These are phyloP conservation scores for Bufotes viridis DNA, from an alignment of 2,797 vertebrate species.

Conservation along the genomic window DNA sequence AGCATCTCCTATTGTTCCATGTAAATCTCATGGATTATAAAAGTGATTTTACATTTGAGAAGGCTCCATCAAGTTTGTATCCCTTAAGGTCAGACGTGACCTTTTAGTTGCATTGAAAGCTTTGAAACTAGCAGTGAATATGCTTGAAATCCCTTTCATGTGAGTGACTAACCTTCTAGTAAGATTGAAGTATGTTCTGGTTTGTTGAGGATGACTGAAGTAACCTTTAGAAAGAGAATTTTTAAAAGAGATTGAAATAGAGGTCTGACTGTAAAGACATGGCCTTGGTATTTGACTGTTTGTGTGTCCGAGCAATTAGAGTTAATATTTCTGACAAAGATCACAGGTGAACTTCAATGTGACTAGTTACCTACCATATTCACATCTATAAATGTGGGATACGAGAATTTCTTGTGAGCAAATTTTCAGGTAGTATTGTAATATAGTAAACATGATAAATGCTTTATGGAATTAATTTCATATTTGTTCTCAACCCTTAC, in stretches of 20 bases:
- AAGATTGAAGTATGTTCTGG: constrained; percentile 63
- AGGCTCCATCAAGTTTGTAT: constrained; percentile 62
- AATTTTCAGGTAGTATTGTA: neutral
- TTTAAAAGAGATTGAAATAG: constrained; percentile 53
- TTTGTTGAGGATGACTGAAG: constrained; percentile 59
- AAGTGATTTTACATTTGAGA: constrained; percentile 61
- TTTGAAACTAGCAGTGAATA: constrained; percentile 58
- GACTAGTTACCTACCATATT: constrained; percentile 6
- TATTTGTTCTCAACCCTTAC: neutral
- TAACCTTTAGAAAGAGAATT: constrained; percentile 56
- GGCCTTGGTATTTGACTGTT: constrained; percentile 39
- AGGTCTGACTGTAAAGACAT: constrained; percentile 33
- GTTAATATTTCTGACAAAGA: constrained; percentile 38
- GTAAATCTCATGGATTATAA: constrained; percentile 60
- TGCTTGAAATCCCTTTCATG: constrained; percentile 60
- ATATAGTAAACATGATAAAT: neutral
- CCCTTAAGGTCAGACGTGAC: constrained; percentile 62
- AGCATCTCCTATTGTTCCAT: constrained; percentile 55
- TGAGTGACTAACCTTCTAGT: constrained; percentile 62
- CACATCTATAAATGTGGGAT: neutral
- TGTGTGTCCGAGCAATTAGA: constrained; percentile 49
- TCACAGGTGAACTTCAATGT: constrained; percentile 11
- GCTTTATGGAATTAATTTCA: neutral
- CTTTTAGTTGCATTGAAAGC: constrained; percentile 60
- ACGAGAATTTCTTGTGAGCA: neutral